These are phyloP conservation scores for Aphelenchoides besseyi DNA, from an alignment of 1,140 invertebrate genomes.

Conservation along the genomic window DNA sequence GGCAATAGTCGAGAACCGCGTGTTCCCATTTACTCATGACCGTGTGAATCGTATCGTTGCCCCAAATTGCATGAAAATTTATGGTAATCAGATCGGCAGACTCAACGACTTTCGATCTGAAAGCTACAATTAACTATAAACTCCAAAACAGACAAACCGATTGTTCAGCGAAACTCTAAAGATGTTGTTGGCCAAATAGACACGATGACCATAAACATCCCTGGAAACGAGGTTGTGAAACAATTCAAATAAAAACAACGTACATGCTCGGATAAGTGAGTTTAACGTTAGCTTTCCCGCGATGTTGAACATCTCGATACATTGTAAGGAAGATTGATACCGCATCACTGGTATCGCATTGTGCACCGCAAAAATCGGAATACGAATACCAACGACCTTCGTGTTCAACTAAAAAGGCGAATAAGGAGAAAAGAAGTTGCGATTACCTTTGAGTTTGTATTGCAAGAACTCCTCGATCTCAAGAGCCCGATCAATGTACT, in stretches of 20 bases:
- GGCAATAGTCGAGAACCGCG: slow-evolving; percentile 53
- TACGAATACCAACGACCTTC: slow-evolving; percentile 53
- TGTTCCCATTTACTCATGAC: slow-evolving; percentile 62
- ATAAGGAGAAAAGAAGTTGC: background rate
- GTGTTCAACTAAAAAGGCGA: slow-evolving; percentile 35
- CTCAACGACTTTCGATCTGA: slow-evolving; percentile 57
- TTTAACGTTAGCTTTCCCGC: slow-evolving; percentile 56
- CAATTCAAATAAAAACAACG: too few species aligned
- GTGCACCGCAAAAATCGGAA: slow-evolving; percentile 60
- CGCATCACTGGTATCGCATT: slow-evolving; percentile 60
- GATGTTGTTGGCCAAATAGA: slow-evolving; percentile 61
- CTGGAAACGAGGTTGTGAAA: too few species aligned
- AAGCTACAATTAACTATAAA: slow-evolving; percentile 10
- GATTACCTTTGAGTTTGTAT: slow-evolving; percentile 54
- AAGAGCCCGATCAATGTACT: slow-evolving; percentile 58
- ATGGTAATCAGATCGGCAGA: slow-evolving; percentile 51
- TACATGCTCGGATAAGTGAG: slow-evolving; percentile 60
- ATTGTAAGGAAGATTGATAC: slow-evolving; percentile 59
- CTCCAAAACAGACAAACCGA: slow-evolving; percentile 30
- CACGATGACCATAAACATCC: slow-evolving; percentile 57
- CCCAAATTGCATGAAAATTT: slow-evolving; percentile 60
- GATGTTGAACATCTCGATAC: slow-evolving; percentile 54
- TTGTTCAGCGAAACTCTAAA: slow-evolving; percentile 57
- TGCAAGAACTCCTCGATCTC: slow-evolving; percentile 60
- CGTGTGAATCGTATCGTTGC: slow-evolving; percentile 46